These are phyloP conservation scores for Leucophenga maculata DNA, from an alignment of 2,888 invertebrate genomes.

Conservation along the genomic window DNA sequence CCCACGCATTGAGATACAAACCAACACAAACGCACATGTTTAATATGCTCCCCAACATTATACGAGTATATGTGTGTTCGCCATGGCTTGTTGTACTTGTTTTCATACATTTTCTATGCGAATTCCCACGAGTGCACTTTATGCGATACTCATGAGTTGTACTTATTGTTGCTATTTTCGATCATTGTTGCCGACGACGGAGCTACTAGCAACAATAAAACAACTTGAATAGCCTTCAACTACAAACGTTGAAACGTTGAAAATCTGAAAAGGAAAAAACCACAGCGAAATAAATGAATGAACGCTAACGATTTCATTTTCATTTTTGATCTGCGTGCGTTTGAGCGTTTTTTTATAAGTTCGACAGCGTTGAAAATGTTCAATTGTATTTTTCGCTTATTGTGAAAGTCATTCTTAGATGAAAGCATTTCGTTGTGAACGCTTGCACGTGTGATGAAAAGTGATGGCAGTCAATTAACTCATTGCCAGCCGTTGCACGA, in stretches of 20 bases:
- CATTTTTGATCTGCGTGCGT: too few relatives aligned
- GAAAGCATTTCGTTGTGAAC: neutral
- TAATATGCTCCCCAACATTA: too few relatives aligned
- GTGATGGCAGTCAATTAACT: too few relatives aligned
- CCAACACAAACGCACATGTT: too few relatives aligned
- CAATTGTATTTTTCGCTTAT: conserved; percentile 5
- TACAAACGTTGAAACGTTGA: too few relatives aligned
- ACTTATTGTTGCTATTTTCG: conserved; percentile 35
- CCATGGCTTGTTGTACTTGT: neutral
- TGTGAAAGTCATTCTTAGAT: neutral
- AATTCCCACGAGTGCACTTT: conserved; percentile 61
- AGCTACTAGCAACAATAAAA: conserved; percentile 3
- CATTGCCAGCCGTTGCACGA: too few relatives aligned
- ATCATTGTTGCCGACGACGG: neutral
- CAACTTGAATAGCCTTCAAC: neutral
- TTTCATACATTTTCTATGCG: conserved; percentile 30
- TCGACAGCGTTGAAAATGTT: neutral
- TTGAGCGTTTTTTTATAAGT: too few relatives aligned
- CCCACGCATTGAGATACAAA: neutral
- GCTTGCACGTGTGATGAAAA: neutral
- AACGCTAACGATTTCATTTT: conserved; percentile 1
- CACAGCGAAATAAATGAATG: neutral
- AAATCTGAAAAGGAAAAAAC: neutral
- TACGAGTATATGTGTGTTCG: too few relatives aligned
- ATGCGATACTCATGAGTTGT: conserved; percentile 48